Evolutionary conservation across 2,888 invertebrate species (phyloP), one percentile per base, ranked within the genome.

Genomic region (Oscheius onirici): DNA sequence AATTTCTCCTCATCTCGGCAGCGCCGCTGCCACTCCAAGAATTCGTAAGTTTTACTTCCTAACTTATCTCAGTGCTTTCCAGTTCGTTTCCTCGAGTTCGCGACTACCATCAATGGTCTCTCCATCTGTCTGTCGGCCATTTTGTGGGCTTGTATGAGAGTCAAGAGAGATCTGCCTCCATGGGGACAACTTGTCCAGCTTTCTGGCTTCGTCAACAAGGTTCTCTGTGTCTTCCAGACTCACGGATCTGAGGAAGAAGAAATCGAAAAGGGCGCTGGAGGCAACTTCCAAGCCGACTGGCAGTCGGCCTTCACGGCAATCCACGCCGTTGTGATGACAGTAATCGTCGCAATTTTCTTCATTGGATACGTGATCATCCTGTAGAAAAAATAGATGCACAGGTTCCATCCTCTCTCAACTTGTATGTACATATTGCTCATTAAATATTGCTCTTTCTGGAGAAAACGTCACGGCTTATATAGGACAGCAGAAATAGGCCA

Each of bases 31-130:
- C 20, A 87, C 86, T 2, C 86, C 86, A 1, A 80, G 77, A 58
- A 77, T 86, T 58, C 74, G 84, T 86, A 28, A 77, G 81, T 72
- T 20, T 20, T 52, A 3, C 13, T 17, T 26, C 20, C n/a, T 24
- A 40, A 52, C n/a, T 5, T 5, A 20, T 2, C 1, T 46, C 6
- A 46, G 11, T 46, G 46, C 46, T 17, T 3, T 83, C 67, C 73
- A 86, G 86, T 87, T 71, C 74, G 83, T 63, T 80, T 87, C 74
- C 79, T 86, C 66, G 87, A 86, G 74, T 80, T 87, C 69, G 73
- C 84, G 24, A 74, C 87, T n/a, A 77, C 81, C 26, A 70, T 86
- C 73, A 87, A 86, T 69, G 70, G 82, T 20, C 61, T 84, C 43
- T 84, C 83, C 26, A 85, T 87, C 58, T 69, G 83, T 10, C 66